A percentile compares a stretch with the other conserved stretches of the same genome.
Evolutionary conservation across 2,888 invertebrate species (phyloP).

Genomic region (Apotomis capreana): DNA sequence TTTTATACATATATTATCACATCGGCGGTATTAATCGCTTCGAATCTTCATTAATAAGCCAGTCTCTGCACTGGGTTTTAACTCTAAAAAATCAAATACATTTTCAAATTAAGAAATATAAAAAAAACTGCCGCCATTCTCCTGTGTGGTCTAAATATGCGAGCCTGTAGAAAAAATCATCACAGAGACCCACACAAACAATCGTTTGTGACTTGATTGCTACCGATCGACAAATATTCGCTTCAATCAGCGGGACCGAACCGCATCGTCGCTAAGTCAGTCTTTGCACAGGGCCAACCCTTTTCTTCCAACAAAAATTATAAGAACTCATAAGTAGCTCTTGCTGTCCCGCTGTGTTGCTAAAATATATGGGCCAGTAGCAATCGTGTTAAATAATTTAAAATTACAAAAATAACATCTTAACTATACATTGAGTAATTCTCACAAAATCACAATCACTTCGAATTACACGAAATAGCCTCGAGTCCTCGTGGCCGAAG

Average conservation of each 20-base stretch:
- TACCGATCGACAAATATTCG: background rate
- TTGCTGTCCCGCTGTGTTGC: background rate
- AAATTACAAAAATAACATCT: constrained; percentile 14
- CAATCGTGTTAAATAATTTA: constrained; percentile 4
- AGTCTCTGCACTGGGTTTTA: too few species aligned
- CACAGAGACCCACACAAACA: too few species aligned
- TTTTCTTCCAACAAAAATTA: background rate
- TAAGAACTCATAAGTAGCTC: background rate
- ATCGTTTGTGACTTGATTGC: constrained; percentile 18
- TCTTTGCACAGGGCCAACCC: background rate
- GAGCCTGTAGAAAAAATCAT: too few species aligned
- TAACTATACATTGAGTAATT: constrained; percentile 29
- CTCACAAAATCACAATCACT: constrained; percentile 26
- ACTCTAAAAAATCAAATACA: too few species aligned
- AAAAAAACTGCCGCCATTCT: too few species aligned
- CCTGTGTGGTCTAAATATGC: too few species aligned
- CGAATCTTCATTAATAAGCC: too few species aligned
- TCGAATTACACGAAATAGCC: background rate
- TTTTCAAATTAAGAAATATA: too few species aligned
- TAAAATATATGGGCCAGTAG: background rate
- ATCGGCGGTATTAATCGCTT: too few species aligned
- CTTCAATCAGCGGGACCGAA: background rate
- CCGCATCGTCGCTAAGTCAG: constrained; percentile 5
- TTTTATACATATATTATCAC: too few species aligned
- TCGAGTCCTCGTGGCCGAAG: background rate